These are phyloP conservation scores for Scatophagus argus DNA, from an alignment of 2,113 vertebrate genomes.

Conservation along the genomic window DNA sequence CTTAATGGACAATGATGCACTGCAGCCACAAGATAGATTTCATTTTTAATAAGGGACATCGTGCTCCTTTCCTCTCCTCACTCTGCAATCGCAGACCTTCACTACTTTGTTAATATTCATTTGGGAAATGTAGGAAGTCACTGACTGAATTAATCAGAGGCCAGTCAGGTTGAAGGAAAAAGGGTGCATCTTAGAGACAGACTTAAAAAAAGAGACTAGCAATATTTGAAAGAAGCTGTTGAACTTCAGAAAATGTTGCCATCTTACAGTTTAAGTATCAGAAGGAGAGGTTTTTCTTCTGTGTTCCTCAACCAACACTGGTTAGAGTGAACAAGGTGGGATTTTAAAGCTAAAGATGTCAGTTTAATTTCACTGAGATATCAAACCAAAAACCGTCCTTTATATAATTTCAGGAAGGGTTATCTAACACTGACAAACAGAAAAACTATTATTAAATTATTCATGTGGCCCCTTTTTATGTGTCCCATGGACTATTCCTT, in stretches of 20 bases:
- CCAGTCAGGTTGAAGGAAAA: not conserved
- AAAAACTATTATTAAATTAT: constrained; percentile 1
- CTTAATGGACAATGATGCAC: not conserved
- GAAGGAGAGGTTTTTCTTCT: not conserved
- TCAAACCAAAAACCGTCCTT: not conserved
- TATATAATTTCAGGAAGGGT: constrained; percentile 7
- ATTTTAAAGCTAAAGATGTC: not conserved
- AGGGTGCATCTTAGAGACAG: not conserved
- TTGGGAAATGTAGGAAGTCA: not conserved
- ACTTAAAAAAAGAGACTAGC: not conserved
- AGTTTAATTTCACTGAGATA: not conserved
- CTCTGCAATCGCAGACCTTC: not conserved
- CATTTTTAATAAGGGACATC: not conserved
- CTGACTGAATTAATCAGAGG: not conserved
- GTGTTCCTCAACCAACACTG: not conserved
- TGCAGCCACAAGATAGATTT: not conserved
- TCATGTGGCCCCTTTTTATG: constrained; percentile 19
- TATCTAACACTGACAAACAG: not conserved
- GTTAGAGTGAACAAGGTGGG: not conserved
- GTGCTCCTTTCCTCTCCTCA: no score
- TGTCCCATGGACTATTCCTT: not conserved
- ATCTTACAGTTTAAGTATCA: not conserved
- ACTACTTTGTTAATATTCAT: not conserved
- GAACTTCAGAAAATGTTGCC: not conserved
- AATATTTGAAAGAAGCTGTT: not conserved